Percentiles rank a stretch among this genome's conserved stretches.
Evolutionary conservation across 1,140 invertebrate genomes (phyloP).

Genomic region (Aphidius gifuensis): DNA sequence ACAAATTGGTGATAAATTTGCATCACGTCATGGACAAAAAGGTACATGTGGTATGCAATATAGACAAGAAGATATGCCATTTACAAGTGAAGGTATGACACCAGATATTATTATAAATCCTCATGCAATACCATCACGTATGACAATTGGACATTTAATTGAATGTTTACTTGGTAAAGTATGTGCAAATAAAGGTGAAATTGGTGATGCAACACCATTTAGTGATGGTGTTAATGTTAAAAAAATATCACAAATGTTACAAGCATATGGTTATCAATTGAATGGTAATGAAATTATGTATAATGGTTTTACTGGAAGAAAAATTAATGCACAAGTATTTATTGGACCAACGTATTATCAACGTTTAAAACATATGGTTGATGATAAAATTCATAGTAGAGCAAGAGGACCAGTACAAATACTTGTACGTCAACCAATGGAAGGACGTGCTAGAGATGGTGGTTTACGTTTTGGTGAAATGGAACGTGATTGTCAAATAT

Average conservation of each 20-base stretch:
- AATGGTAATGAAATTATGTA: constrained; percentile 98
- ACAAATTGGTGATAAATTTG: constrained; percentile 99
- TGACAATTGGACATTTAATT: constrained; percentile 99
- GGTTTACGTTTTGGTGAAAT: constrained; percentile 98
- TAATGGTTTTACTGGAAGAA: constrained; percentile 94
- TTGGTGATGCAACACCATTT: constrained; percentile 98
- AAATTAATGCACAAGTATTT: constrained; percentile 97
- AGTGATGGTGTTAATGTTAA: constrained; percentile 99
- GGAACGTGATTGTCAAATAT: constrained; percentile 99
- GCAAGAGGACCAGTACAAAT: constrained; percentile 97
- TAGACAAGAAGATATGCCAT: constrained; percentile 97
- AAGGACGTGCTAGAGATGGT: constrained; percentile 94
- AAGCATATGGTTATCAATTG: constrained; percentile 95
- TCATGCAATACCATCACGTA: constrained; percentile 98
- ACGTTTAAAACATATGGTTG: constrained; percentile 98
- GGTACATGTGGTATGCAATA: constrained; percentile 99
- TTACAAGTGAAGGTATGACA: constrained; percentile 93
- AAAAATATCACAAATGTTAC: constrained; percentile 93
- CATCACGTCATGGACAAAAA: constrained; percentile 96
- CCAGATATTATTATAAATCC: constrained; percentile 99
- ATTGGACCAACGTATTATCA: constrained; percentile 94
- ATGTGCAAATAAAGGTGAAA: constrained; percentile 84
- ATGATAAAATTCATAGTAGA: constrained; percentile 97
- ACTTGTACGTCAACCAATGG: constrained; percentile 97
- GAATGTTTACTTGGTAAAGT: constrained; percentile 98